Percentiles rank a stretch among this genome's conserved stretches.
phyloP scores from a whole-genome alignment of 23 tunicate species.

The Pegea sp. region DNA sequence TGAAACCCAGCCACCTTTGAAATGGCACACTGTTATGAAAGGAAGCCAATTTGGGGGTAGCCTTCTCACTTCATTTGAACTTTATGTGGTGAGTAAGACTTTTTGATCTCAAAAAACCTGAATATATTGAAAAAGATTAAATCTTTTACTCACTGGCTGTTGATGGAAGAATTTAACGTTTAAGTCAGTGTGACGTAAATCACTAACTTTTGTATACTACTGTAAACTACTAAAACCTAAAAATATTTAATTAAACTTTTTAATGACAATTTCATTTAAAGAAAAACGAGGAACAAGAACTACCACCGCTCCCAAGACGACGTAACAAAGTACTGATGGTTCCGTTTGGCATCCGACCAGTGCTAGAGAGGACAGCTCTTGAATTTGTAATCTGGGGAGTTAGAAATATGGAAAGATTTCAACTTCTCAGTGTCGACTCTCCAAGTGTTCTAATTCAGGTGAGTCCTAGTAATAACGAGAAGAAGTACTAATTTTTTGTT shows the following conservation, averaged over 20 bases:
- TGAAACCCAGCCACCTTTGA: conserved; percentile 11
- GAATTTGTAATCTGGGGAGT: conserved; percentile 92
- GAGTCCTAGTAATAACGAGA: too few relatives aligned
- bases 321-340: conserved; percentile 60
- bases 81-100: conserved; percentile 24
- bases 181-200: too few relatives aligned
- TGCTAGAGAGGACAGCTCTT: conserved; percentile 53
- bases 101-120: too few relatives aligned
- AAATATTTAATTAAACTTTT: too few relatives aligned
- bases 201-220: too few relatives aligned
- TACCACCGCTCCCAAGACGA: conserved; percentile 55
- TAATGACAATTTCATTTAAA: conserved; percentile 1
- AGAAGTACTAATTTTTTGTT: too few relatives aligned
- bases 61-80: conserved; percentile 61
- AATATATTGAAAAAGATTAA: too few relatives aligned
- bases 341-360: conserved; percentile 86
- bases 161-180: too few relatives aligned
- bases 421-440: conserved; percentile 58
- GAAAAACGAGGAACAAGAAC: conserved; percentile 58
- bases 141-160: too few relatives aligned
- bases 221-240: too few relatives aligned
- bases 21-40: conserved; percentile 32
- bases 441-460: conserved; percentile 86
- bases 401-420: conserved; percentile 58
- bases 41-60: conserved; percentile 54